phyloP scores from a whole-genome alignment of 1,140 invertebrate genomes.

The Leptonema lineaticorne region DNA sequence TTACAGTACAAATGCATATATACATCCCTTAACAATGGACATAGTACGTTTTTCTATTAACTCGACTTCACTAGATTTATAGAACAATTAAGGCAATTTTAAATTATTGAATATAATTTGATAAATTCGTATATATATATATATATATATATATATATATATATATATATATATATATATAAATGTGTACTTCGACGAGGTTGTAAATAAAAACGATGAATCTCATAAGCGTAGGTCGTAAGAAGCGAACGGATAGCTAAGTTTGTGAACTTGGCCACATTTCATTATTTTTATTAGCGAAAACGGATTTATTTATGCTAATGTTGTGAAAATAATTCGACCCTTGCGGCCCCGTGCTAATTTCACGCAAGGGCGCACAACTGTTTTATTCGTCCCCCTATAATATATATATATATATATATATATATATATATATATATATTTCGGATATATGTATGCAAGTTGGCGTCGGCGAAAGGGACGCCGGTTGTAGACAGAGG shows the following conservation, averaged over 20 bases:
- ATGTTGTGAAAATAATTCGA: slow-evolving; percentile 42
- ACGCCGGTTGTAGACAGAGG: too few species aligned
- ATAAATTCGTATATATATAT: neutral
- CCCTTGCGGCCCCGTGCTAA: slow-evolving; percentile 31
- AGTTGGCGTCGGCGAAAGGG: too few species aligned
- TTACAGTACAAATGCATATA: neutral
- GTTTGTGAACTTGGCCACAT: slow-evolving; percentile 13
- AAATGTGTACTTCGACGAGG: neutral
- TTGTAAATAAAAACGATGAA: neutral
- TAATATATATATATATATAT: neutral
- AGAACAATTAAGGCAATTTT: neutral
- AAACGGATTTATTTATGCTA: slow-evolving; percentile 41
- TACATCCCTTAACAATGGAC: neutral
- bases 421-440: too few species aligned
- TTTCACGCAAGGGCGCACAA: slow-evolving; percentile 38
- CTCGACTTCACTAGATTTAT: neutral
- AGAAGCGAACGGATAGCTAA: neutral
- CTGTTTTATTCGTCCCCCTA: slow-evolving; percentile 31
- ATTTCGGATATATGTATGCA: too few species aligned
- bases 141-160: neutral
- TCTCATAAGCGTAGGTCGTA: neutral
- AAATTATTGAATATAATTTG: neutral
- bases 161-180: neutral
- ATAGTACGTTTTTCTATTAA: slow-evolving; percentile 4
- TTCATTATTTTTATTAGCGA: slow-evolving; percentile 39